Conservation (phyloP, 2,888 invertebrate genomes). For the Tipula helvola region DNA sequence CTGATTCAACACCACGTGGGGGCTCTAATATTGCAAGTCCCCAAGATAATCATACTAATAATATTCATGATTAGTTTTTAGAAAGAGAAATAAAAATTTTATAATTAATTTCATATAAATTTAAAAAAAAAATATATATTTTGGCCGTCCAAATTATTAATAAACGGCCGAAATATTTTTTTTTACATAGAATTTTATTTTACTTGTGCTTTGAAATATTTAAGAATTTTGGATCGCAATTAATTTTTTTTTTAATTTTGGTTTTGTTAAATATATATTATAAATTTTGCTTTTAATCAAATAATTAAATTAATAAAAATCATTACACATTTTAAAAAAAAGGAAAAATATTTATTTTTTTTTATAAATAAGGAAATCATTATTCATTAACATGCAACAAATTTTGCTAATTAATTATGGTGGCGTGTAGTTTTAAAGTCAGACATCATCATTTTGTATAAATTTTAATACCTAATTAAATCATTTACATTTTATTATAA, state of each 20-base stretch:
- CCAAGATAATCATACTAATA: constrained; percentile 20
- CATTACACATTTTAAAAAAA: not conserved
- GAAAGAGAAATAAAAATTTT: not conserved
- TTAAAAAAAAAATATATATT: not conserved
- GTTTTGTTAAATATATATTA: not conserved
- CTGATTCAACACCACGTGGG: constrained; percentile 18
- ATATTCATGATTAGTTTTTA: constrained; percentile 7
- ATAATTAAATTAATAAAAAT: not conserved
- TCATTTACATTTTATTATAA: not conserved
- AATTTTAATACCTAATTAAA: not conserved
- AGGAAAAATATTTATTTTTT: not conserved
- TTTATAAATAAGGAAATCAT: not conserved
- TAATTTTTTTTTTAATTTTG: not conserved
- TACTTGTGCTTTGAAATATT: not conserved
- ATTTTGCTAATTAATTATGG: not conserved
- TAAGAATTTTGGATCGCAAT: not conserved
- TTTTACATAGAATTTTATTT: not conserved
- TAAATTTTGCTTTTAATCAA: not conserved
- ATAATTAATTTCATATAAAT: not conserved
- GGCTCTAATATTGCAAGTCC: constrained; percentile 17
- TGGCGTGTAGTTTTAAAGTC: not conserved
- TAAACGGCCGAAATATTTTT: not conserved
- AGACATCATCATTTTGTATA: not conserved
- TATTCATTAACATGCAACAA: not conserved
- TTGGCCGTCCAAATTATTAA: not conserved